Base-by-base conservation (phyloP, 2,113 vertebrate species). In the Amazona guildingii region DNA sequence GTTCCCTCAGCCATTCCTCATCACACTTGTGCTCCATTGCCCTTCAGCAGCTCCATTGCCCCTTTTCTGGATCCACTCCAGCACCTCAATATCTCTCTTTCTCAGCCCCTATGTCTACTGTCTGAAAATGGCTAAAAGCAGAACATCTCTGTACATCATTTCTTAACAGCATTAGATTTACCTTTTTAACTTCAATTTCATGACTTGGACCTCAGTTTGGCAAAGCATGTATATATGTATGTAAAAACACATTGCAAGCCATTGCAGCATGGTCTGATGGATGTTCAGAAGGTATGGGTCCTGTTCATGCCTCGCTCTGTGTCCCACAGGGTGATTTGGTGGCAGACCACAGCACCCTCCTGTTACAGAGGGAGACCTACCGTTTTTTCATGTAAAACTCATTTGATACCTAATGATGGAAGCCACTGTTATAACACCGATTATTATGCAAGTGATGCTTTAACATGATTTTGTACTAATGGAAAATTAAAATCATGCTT, bases 341-440 rank as follows among this genome's bases (percentile, higher is more conserved):
- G 33, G 17, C 69, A 46, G 17, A 66, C 11, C 33, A 17, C 28
- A 11, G 28, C 17, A 43, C 25, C 21, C 54, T 31, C 29, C 13
- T 35, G 19, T 57, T 54, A 12, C 4, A 18, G 10, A n/a, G 27
- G 20, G 31, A 41, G 18, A 70, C 13, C 24, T 33, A 5, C 23
- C 6, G n/a, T 21, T 75, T 66, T 23, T 21, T 17, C 23, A 14
- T 13, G 25, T 54, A 24, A 75, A 67, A 72, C 20, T 39, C 13
- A 9, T 57, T 21, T 17, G 37, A 55, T 27, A 84, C 29, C 11
- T 28, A 8, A 15, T 10, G 11, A 15, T 27, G 23, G n/a, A 41
- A 70, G 20, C 7, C 1, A 3, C 28, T 20, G 1, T 63, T 81
- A 5, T 4, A 27, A 7, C n/a, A 12, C 18, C 20, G 44, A 0